phyloP scores from a whole-genome alignment of 2,113 vertebrate species.

The Seriola aureovittata region DNA sequence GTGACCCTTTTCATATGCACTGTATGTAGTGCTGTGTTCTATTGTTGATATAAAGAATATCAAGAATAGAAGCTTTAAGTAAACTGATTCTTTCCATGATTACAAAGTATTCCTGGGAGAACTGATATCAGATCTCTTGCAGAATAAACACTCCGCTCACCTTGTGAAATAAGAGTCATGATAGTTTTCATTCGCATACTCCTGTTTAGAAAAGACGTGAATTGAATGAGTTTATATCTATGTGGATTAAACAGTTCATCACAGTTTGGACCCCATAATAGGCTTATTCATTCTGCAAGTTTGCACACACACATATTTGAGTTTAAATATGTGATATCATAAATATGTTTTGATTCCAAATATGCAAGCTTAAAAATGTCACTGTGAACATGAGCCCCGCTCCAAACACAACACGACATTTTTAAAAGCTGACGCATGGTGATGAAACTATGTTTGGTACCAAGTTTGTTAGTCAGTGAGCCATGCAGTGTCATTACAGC shows the following conservation, averaged over 20 bases:
- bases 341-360: conserved; percentile 13
- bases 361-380: not conserved
- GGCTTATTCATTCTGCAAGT: conserved; percentile 12
- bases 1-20: not conserved
- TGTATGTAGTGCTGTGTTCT: not conserved
- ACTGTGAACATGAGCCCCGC: not conserved
- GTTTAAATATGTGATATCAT: not conserved
- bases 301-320: not conserved
- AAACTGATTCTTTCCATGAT: conserved; percentile 1
- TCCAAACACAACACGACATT: conserved; percentile 5
- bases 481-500: conserved; percentile 35
- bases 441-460: conserved; percentile 14
- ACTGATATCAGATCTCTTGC: not conserved
- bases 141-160: not conserved
- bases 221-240: too few relatives aligned
- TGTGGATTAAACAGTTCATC: too few relatives aligned
- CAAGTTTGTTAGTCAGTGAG: conserved; percentile 39
- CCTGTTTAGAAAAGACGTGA: too few relatives aligned
- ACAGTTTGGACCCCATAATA: too few relatives aligned
- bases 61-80: not conserved
- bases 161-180: not conserved
- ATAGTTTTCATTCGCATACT: too few relatives aligned
- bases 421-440: not conserved
- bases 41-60: not conserved
- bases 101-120: not conserved